Conservation (phyloP, 2,797 vertebrate species). For the Schizothorax lantsangensis region DNA sequence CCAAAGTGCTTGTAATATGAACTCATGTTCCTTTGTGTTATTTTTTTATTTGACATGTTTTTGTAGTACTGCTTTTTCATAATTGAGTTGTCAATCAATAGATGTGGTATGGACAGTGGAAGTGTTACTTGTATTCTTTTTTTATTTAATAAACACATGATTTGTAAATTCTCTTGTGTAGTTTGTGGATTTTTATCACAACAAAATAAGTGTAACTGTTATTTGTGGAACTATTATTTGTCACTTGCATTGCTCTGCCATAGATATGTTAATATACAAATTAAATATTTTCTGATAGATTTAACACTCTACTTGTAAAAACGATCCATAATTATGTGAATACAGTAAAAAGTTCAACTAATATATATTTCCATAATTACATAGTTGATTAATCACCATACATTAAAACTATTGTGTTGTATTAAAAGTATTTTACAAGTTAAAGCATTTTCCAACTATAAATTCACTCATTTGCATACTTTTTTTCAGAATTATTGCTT, state of each 20-base stretch:
- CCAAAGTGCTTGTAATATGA: constrained; percentile 78
- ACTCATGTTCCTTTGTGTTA: constrained; percentile 60
- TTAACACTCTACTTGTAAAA: background rate
- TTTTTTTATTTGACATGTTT: constrained; percentile 77
- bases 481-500: background rate
- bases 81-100: constrained; percentile 76
- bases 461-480: background rate
- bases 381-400: background rate
- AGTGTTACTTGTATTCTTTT: constrained; percentile 69
- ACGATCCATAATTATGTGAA: background rate
- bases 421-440: background rate
- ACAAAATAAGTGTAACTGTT: background rate
- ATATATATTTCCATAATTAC: background rate
- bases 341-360: background rate
- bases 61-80: constrained; percentile 84
- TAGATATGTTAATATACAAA: background rate
- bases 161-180: constrained; percentile 52
- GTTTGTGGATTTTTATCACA: background rate
- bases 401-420: background rate
- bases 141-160: constrained; percentile 77
- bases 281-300: background rate
- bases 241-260: background rate
- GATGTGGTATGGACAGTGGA: constrained; percentile 75
- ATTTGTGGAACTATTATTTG: background rate
- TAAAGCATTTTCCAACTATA: background rate